A percentile compares a stretch with the other conserved stretches of the same genome.
phyloP scores from a whole-genome alignment of 2,888 invertebrate species.

The Volucella bombylans region DNA sequence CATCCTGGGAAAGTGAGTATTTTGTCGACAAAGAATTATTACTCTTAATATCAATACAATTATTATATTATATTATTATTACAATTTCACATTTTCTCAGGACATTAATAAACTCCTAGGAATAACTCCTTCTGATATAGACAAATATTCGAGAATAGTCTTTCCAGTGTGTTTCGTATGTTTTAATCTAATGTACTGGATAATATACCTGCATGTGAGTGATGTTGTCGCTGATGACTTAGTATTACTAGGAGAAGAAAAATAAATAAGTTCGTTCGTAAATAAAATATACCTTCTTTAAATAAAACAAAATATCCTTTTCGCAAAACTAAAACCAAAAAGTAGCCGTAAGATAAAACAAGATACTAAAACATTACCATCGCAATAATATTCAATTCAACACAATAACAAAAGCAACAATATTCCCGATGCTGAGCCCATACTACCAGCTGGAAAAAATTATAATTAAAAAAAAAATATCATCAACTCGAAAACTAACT shows the following conservation, averaged over 20 bases:
- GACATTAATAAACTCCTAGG: constrained; percentile 95
- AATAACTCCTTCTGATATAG: constrained; percentile 98
- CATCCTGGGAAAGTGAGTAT: constrained; percentile 90
- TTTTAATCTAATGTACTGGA: constrained; percentile 99
- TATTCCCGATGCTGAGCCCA: constrained; percentile 66
- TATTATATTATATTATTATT: constrained; percentile 24
- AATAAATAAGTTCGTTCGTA: constrained; percentile 82
- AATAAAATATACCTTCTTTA: constrained; percentile 7
- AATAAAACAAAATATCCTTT: constrained; percentile 57
- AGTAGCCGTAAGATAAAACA: constrained; percentile 38
- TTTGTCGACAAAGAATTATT: background rate
- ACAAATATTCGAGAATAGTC: constrained; percentile 98
- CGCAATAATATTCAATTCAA: constrained; percentile 65
- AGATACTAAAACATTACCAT: constrained; percentile 66
- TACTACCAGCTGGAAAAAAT: constrained; percentile 45
- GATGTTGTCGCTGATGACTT: constrained; percentile 97
- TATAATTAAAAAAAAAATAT: constrained; percentile 36
- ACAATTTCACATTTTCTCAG: constrained; percentile 79
- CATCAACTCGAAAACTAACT: constrained; percentile 61
- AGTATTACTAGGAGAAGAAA: constrained; percentile 89
- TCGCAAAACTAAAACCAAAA: constrained; percentile 45
- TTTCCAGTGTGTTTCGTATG: constrained; percentile 99
- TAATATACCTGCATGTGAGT: constrained; percentile 97
- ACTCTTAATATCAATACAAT: background rate
- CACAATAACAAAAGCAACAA: constrained; percentile 50